Evolutionary conservation across 1,140 invertebrate genomes (phyloP).

Genomic region (Trypoxylus dichotomus): DNA sequence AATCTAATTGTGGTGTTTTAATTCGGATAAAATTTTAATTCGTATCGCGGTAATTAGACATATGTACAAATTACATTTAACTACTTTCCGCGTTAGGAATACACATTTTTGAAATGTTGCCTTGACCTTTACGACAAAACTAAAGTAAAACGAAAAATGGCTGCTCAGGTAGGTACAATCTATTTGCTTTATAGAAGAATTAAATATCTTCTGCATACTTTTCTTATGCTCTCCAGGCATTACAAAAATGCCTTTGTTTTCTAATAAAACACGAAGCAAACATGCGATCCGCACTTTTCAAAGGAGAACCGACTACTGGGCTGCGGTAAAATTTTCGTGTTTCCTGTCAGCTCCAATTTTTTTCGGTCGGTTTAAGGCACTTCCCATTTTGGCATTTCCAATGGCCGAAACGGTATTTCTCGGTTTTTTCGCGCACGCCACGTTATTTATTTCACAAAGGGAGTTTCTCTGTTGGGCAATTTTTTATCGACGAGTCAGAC

Average conservation of each 20-base stretch:
- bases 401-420: slow-evolving; percentile 9
- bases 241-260: not conserved
- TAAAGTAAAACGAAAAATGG: too few relatives aligned
- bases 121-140: too few relatives aligned
- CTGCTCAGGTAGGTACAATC: too few relatives aligned
- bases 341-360: slow-evolving; percentile 20
- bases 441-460: slow-evolving; percentile 17
- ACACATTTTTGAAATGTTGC: too few relatives aligned
- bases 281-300: not conserved
- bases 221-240: too few relatives aligned
- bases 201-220: too few relatives aligned
- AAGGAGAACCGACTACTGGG: not conserved
- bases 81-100: too few relatives aligned
- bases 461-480: slow-evolving; percentile 4
- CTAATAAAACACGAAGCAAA: not conserved
- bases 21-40: too few relatives aligned
- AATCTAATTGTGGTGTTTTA: too few relatives aligned
- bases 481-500: not conserved
- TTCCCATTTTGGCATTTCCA: not conserved
- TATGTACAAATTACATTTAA: too few relatives aligned
- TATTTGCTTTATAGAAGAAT: too few relatives aligned
- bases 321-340: not conserved
- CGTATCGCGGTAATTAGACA: too few relatives aligned
- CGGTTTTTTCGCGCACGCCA: not conserved
- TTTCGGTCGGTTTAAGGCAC: slow-evolving; percentile 2